These are phyloP conservation scores for Brienomyrus longianalis DNA, from an alignment of 2,113 vertebrate genomes.

Conservation along the genomic window DNA sequence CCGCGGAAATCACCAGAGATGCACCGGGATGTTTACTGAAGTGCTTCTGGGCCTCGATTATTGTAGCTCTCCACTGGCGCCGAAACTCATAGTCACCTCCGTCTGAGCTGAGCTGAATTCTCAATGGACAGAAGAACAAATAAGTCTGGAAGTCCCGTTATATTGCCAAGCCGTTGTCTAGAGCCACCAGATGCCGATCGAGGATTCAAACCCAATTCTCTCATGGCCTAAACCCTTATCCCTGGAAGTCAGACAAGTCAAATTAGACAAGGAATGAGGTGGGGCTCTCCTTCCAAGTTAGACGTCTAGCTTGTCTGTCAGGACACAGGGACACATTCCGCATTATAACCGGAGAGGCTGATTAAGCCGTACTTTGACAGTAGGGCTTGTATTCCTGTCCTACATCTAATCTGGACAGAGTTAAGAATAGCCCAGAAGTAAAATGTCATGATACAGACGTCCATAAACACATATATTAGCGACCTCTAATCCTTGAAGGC, in stretches of 20 bases:
- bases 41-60: constrained; percentile 1
- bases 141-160: neutral
- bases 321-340: neutral
- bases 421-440: constrained; percentile 57
- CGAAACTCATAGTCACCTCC: neutral
- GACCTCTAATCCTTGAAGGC: neutral
- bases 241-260: neutral
- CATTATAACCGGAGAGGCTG: neutral
- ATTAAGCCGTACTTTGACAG: constrained; percentile 24
- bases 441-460: constrained; percentile 48
- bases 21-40: constrained; percentile 12
- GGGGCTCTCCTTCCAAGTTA: neutral
- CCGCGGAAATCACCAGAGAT: neutral
- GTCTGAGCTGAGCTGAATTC: neutral
- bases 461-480: constrained; percentile 29
- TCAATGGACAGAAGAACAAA: neutral
- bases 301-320: neutral
- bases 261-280: neutral
- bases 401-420: constrained; percentile 48
- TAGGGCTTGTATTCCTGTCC: constrained; percentile 50
- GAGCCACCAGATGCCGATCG: neutral
- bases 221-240: neutral
- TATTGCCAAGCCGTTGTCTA: neutral
- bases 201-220: neutral
- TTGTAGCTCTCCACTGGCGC: neutral